Percentiles rank a stretch among this genome's conserved stretches.
These are phyloP conservation scores for Grammomys dolichurus DNA, from an alignment of 2,113 vertebrate species.

Conservation along the genomic window DNA sequence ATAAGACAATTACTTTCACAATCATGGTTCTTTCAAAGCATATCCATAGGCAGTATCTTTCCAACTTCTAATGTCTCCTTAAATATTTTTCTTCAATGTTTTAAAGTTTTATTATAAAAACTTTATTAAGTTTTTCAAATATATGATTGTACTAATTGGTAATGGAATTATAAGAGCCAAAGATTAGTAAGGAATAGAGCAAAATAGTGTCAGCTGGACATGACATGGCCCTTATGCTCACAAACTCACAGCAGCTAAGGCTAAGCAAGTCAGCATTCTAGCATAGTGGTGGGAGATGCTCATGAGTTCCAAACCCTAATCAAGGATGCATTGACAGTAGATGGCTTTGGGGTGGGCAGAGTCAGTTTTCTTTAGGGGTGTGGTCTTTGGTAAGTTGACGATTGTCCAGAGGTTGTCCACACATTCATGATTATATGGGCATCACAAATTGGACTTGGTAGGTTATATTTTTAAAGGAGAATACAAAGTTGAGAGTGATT, in stretches of 20 bases:
- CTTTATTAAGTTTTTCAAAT: neutral
- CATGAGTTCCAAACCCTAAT: neutral
- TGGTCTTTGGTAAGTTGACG: too few species aligned
- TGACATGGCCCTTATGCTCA: neutral
- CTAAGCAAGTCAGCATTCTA: neutral
- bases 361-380: neutral
- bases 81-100: neutral
- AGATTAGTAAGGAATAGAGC: neutral
- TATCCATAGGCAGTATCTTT: neutral
- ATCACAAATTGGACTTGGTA: too few species aligned
- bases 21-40: neutral
- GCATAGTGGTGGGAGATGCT: neutral
- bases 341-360: neutral
- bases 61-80: neutral
- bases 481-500: too few species aligned
- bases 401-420: too few species aligned
- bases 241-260: neutral
- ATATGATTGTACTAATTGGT: neutral
- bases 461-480: too few species aligned
- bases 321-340: neutral
- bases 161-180: neutral
- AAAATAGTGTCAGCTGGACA: neutral
- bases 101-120: neutral
- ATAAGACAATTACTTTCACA: neutral
- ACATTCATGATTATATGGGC: too few species aligned